Evolutionary conservation across 2,113 vertebrate genomes (phyloP), one percentile per base, ranked within the genome.

Genomic region (Centropus bengalensis): DNA sequence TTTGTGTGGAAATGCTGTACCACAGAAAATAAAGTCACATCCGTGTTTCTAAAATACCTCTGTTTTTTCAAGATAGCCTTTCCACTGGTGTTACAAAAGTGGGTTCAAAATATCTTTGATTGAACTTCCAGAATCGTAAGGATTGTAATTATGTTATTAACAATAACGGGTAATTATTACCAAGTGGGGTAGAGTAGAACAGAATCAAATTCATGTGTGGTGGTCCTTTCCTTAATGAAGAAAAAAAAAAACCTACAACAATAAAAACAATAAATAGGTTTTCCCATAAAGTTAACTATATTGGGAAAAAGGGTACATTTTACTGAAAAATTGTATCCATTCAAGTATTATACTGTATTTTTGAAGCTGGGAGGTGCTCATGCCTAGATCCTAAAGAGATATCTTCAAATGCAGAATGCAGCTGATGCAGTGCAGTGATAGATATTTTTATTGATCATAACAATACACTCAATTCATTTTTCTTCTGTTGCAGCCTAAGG

Each of bases 401-500:
- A 75, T n/a, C 60, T 92, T 75, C 44, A 81, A 81, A 70, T 44
- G 19, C 26, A 71, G 28, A 89, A 69, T 3, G 5, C 23, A 92
- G 40, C 26, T 40, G 38, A 79, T 68, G 13, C 15, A 79, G 70
- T 93, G 22, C 71, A 64, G 36, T n/a, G 24, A 82, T 54, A 58
- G 5, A 10, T 76, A 79, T 79, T 95, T 89, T 58, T 54, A 89
- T 51, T 85, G 79, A 77, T 79, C 58, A 32, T 64, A 93, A 92
- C 30, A 94, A 36, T 79, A 82, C 20, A 89, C 83, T 88, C 75
- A 63, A 77, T 88, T 76, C 8, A 52, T 71, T 84, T 88, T 86
- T 70, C 56, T 91, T 88, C 54, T 60, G 28, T 27, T 71, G 52
- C 62, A 93, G 52, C 66, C 86, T 56, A 84, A 78, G 74, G 69